Conservation (phyloP, 2,888 invertebrate genomes). For the Noctuana brunneofusca region DNA sequence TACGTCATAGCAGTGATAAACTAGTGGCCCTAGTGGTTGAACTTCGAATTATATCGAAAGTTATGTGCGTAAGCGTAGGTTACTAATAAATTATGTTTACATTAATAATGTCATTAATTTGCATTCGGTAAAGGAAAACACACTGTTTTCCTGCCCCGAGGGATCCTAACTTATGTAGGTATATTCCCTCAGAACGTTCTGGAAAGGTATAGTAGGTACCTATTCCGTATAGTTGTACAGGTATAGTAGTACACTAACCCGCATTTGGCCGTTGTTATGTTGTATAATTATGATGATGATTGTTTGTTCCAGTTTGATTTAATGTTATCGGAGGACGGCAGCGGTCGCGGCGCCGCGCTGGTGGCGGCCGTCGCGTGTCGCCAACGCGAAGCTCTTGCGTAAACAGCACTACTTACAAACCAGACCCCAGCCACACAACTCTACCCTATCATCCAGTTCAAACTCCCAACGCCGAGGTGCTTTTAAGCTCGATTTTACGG, state of each 20-base stretch:
- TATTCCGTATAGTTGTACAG: too few relatives aligned
- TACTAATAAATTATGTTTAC: too few relatives aligned
- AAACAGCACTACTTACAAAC: not conserved
- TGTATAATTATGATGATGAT: not conserved
- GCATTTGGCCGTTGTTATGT: too few relatives aligned
- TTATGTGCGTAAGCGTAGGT: not conserved
- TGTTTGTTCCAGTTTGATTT: slow-evolving; percentile 89
- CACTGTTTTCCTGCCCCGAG: too few relatives aligned
- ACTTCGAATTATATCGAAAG: not conserved
- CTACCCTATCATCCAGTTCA: not conserved
- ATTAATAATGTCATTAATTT: not conserved
- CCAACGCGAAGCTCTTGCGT: slow-evolving; percentile 57
- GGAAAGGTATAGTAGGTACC: too few relatives aligned
- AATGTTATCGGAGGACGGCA: slow-evolving; percentile 97
- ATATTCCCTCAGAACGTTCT: too few relatives aligned
- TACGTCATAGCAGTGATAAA: not conserved
- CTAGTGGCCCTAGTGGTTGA: too few relatives aligned
- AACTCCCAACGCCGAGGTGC: not conserved
- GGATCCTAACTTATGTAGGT: too few relatives aligned
- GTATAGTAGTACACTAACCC: too few relatives aligned
- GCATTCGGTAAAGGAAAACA: not conserved
- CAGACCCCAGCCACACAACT: not conserved
- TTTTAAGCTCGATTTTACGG: not conserved
- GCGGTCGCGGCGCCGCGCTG: slow-evolving; percentile 97
- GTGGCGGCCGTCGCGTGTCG: slow-evolving; percentile 96